A percentile compares a stretch with the other conserved stretches of the same genome.
Evolutionary conservation across 2,113 vertebrate species (phyloP).

Genomic region (Bothrops jararaca): DNA sequence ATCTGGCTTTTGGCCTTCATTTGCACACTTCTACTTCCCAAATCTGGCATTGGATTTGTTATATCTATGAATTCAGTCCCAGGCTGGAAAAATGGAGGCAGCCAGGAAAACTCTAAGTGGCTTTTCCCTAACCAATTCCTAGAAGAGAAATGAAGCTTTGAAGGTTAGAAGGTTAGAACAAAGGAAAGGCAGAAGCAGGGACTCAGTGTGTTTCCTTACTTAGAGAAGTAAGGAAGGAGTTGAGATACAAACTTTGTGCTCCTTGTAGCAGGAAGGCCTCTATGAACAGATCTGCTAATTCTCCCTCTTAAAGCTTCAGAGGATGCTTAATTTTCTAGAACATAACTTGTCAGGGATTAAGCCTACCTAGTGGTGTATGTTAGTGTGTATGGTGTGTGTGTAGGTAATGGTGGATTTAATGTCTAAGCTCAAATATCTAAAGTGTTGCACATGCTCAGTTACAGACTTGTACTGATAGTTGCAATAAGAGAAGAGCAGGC

Average conservation of each 20-base stretch:
- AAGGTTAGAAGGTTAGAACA: not conserved
- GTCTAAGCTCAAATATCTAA: not conserved
- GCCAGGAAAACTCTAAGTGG: not conserved
- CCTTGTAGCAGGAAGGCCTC: not conserved
- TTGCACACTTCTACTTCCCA: not conserved
- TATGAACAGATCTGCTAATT: not conserved
- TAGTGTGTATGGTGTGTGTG: too few relatives aligned
- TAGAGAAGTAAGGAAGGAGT: not conserved
- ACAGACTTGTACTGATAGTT: not conserved
- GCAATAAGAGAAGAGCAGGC: not conserved
- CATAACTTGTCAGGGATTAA: not conserved
- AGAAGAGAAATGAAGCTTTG: not conserved
- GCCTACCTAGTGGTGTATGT: not conserved
- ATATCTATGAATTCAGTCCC: not conserved
- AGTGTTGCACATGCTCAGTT: not conserved
- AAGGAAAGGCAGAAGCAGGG: not conserved
- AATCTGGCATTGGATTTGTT: not conserved
- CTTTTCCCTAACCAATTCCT: not conserved
- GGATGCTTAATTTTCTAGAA: not conserved
- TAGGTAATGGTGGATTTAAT: not conserved
- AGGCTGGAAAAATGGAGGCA: not conserved
- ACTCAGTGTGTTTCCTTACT: not conserved
- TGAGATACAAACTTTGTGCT: not conserved
- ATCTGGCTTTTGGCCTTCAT: not conserved
- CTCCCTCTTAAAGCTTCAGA: not conserved